A percentile compares a stretch with the other conserved stretches of the same genome.
phyloP scores from a whole-genome alignment of 2,113 vertebrate genomes.

The Oryctolagus cuniculus region DNA sequence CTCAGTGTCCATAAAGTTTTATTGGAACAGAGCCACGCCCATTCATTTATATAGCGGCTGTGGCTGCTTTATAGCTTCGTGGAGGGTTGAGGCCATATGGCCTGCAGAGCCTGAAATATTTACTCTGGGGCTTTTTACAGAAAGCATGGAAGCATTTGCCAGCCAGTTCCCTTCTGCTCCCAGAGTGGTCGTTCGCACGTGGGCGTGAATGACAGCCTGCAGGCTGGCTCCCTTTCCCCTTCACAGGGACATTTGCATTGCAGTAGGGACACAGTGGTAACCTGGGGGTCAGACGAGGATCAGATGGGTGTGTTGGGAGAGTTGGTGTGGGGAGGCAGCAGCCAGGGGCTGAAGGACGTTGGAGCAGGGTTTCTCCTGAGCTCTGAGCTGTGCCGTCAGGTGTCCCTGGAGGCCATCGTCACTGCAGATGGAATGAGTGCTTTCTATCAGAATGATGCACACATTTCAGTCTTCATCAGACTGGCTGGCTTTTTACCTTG shows the following conservation, averaged over 20 bases:
- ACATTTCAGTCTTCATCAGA: neutral
- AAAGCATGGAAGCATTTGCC: neutral
- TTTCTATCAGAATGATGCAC: neutral
- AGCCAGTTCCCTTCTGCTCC: neutral
- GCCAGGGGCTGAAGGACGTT: neutral
- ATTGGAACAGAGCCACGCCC: neutral
- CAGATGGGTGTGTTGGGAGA: neutral
- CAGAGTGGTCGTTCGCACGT: neutral
- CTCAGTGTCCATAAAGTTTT: neutral
- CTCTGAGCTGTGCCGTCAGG: neutral
- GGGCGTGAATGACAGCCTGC: neutral
- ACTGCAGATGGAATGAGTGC: neutral
- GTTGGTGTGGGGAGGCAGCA: neutral
- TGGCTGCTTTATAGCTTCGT: neutral
- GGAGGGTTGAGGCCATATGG: neutral
- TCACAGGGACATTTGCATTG: constrained; percentile 29
- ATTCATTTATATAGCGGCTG: neutral
- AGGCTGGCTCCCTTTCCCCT: neutral
- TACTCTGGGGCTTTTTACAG: neutral
- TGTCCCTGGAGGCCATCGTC: neutral
- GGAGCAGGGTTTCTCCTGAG: neutral
- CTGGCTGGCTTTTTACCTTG: neutral
- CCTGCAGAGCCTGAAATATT: neutral
- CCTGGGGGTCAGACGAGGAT: no score
- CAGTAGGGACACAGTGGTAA: neutral